A percentile compares a stretch with the other conserved stretches of the same genome.
phyloP scores from a whole-genome alignment of 2,113 vertebrate species.

The Hemiprocne comata region DNA sequence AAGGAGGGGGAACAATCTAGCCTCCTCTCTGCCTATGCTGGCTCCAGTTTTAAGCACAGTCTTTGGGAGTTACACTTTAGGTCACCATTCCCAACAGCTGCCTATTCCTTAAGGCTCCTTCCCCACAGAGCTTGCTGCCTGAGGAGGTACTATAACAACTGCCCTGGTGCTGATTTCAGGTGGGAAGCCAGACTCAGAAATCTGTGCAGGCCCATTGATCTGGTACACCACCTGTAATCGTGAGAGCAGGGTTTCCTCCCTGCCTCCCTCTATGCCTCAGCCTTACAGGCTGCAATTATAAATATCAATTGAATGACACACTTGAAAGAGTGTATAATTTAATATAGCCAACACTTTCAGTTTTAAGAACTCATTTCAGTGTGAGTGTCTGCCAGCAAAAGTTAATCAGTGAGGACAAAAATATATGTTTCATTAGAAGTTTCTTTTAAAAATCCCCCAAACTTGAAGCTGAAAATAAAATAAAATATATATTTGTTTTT shows the following conservation, averaged over 20 bases:
- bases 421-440: not conserved
- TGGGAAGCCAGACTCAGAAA: not conserved
- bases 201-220: not conserved
- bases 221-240: not conserved
- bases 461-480: not conserved
- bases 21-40: not conserved
- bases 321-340: not conserved
- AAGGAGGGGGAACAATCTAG: not conserved
- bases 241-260: not conserved
- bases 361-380: not conserved
- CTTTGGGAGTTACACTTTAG: not conserved
- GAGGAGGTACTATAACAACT: accelerated
- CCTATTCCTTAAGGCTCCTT: not conserved
- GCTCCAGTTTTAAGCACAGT: not conserved
- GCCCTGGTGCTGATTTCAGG: not conserved
- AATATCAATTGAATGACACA: not conserved
- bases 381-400: not conserved
- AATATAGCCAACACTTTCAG: not conserved
- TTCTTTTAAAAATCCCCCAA: not conserved
- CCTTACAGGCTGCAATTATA: not conserved
- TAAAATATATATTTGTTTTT: accelerated
- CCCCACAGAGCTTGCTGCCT: not conserved
- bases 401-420: not conserved
- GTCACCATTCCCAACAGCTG: not conserved
- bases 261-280: not conserved